Percentiles rank a stretch among this genome's conserved stretches.
phyloP scores from a whole-genome alignment of 2,113 vertebrate species.

The Melierax canorus region DNA sequence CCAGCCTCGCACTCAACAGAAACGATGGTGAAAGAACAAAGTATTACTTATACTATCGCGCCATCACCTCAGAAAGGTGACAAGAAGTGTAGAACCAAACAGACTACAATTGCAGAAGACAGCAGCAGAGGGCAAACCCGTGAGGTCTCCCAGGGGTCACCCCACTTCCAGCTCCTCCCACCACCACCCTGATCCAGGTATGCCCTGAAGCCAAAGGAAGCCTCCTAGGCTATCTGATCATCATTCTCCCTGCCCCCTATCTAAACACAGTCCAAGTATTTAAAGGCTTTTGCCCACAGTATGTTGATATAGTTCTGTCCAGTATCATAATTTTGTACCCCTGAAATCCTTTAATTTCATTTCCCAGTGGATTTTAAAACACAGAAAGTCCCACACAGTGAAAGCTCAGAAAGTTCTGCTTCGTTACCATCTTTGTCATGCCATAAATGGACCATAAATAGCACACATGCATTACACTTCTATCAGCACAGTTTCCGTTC shows the following conservation, averaged over 20 bases:
- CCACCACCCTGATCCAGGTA: neutral
- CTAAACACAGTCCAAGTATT: neutral
- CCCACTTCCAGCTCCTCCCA: neutral
- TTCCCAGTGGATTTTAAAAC: neutral
- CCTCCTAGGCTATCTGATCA: neutral
- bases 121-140: neutral
- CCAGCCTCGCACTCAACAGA: neutral
- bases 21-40: neutral
- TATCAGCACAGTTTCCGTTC: neutral
- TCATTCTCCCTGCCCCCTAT: no score
- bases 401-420: neutral
- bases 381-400: neutral
- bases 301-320: neutral
- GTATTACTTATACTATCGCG: fast-evolving
- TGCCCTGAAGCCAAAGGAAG: neutral
- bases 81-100: neutral
- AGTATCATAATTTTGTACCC: neutral
- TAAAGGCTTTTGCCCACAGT: neutral
- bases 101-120: neutral
- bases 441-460: neutral
- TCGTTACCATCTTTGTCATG: neutral
- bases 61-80: neutral
- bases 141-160: no score
- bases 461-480: neutral
- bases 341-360: neutral